These are phyloP conservation scores for Lithobates pipiens DNA, from an alignment of 2,797 vertebrate genomes.

Conservation along the genomic window DNA sequence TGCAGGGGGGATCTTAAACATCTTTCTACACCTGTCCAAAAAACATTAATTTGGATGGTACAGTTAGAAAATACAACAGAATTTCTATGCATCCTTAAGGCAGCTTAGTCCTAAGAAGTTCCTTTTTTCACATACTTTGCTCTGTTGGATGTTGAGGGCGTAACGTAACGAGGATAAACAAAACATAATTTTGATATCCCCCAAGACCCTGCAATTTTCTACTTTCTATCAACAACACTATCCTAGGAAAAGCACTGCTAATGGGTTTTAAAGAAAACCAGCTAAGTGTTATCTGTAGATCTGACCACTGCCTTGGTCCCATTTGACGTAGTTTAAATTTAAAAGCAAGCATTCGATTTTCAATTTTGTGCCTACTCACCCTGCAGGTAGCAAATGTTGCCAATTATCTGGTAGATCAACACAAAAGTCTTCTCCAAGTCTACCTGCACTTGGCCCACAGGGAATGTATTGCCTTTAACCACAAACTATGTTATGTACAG, in stretches of 20 bases:
- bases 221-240: not conserved
- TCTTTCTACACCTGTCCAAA: too few species aligned
- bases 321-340: slow-evolving; percentile 31
- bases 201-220: too few species aligned
- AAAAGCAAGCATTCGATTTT: not conserved
- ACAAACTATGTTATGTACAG: not conserved
- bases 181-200: too few species aligned
- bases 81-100: too few species aligned
- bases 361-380: slow-evolving; percentile 2
- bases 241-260: not conserved
- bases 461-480: slow-evolving; percentile 35
- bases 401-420: slow-evolving; percentile 55
- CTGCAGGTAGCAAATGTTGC: slow-evolving; percentile 4
- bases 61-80: too few species aligned
- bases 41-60: too few species aligned
- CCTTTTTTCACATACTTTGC: too few species aligned
- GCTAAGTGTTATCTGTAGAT: not conserved
- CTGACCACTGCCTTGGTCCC: not conserved
- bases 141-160: too few species aligned
- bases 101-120: too few species aligned
- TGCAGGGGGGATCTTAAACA: too few species aligned
- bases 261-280: too few species aligned
- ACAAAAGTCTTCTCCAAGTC: slow-evolving; percentile 18
- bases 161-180: too few species aligned
- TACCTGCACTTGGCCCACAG: slow-evolving; percentile 24